phyloP scores from a whole-genome alignment of 1,140 invertebrate species.

The Apolygus lucorum region DNA sequence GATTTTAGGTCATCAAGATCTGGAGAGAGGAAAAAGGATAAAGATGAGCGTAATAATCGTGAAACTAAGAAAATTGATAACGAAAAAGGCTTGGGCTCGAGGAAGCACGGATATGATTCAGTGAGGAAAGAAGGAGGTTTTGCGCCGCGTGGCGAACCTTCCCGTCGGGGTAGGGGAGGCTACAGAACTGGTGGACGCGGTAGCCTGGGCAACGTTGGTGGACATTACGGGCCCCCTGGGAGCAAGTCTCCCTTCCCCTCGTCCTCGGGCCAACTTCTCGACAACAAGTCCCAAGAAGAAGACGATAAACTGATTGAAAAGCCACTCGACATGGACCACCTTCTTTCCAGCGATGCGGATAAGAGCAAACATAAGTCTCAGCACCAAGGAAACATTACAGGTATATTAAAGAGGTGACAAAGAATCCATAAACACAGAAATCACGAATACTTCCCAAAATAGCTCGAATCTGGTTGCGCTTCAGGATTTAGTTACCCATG shows the following conservation, averaged over 20 bases:
- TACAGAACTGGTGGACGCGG: conserved; percentile 7
- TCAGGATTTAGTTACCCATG: too few species aligned
- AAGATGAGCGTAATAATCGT: conserved; percentile 14
- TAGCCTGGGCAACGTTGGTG: conserved; percentile 2
- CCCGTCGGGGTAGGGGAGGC: conserved; percentile 2
- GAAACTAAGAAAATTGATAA: neutral
- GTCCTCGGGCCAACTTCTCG: neutral
- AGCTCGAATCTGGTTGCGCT: too few species aligned
- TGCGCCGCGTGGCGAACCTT: conserved; percentile 25
- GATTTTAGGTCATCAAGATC: neutral
- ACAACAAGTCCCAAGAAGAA: conserved; percentile 18
- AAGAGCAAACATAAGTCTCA: neutral
- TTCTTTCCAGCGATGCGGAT: neutral
- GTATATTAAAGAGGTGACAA: conserved; percentile 26
- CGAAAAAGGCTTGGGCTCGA: neutral
- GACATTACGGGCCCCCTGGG: conserved; percentile 27
- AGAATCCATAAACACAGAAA: too few species aligned
- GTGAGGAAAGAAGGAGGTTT: conserved; percentile 21
- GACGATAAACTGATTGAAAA: conserved; percentile 20
- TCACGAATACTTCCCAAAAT: too few species aligned
- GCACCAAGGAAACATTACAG: neutral
- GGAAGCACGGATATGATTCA: conserved; percentile 19
- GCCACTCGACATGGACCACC: neutral
- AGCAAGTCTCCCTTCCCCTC: conserved; percentile 24
- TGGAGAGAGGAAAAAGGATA: conserved; percentile 21